These are phyloP conservation scores for Drosophila falleni DNA, from an alignment of 2,888 invertebrate species.

Conservation along the genomic window DNA sequence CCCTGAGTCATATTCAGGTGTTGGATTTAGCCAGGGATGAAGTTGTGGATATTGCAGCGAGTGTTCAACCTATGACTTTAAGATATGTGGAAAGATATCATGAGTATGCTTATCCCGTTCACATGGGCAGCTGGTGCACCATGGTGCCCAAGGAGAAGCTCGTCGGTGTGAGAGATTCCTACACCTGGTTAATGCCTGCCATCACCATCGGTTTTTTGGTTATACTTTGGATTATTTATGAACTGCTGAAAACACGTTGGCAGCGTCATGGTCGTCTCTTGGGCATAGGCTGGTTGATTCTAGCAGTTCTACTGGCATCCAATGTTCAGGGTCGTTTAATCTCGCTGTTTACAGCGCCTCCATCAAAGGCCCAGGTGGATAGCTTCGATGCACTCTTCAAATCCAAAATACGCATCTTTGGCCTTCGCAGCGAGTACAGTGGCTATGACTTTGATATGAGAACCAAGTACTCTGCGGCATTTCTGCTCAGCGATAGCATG, in stretches of 20 bases:
- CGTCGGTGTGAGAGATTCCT: conserved; percentile 23
- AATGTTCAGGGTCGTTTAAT: conserved; percentile 53
- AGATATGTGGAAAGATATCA: conserved; percentile 19
- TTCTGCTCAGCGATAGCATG: conserved; percentile 36
- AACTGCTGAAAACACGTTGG: conserved; percentile 28
- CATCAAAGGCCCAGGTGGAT: conserved; percentile 22
- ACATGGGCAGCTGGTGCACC: conserved; percentile 64
- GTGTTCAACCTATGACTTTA: conserved; percentile 47
- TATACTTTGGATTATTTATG: conserved; percentile 28
- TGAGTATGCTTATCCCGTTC: conserved; percentile 53
- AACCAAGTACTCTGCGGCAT: conserved; percentile 44
- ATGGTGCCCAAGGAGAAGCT: conserved; percentile 58
- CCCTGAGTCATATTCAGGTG: conserved; percentile 37
- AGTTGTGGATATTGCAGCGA: conserved; percentile 50
- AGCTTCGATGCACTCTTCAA: conserved; percentile 37
- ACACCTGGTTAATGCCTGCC: conserved; percentile 19
- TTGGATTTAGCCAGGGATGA: not conserved
- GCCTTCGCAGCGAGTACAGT: conserved; percentile 46
- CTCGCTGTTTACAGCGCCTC: conserved; percentile 44
- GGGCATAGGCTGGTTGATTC: conserved; percentile 46
- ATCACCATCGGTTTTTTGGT: conserved; percentile 18
- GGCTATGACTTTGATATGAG: conserved; percentile 58
- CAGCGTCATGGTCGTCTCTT: conserved; percentile 33
- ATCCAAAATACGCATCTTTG: conserved; percentile 45
- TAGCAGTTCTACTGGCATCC: conserved; percentile 35